Percentiles rank a stretch among this genome's conserved stretches.
These are phyloP conservation scores for Plectrocnemia conspersa DNA, from an alignment of 1,140 invertebrate species.

Conservation along the genomic window DNA sequence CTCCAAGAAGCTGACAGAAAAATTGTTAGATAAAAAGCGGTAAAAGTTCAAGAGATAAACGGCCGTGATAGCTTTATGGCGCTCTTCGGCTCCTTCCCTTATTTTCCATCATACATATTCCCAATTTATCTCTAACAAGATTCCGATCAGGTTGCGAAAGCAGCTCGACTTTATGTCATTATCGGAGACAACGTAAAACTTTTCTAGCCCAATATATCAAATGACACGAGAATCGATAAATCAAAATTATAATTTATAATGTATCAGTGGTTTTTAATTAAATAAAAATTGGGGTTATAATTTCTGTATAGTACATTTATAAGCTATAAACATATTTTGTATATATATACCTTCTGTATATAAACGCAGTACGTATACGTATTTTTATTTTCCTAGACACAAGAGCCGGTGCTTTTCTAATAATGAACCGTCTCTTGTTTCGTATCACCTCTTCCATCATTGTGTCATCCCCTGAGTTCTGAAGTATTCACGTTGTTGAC, in stretches of 20 bases:
- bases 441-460: constrained; percentile 5
- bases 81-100: constrained; percentile 12
- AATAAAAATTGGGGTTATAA: no score
- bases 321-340: no score
- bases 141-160: constrained; percentile 14
- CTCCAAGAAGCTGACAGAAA: constrained; percentile 11
- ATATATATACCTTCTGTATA: no score
- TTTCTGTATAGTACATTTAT: no score
- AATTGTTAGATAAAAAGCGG: constrained; percentile 19
- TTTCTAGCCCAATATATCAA: constrained; percentile 6
- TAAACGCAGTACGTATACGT: no score
- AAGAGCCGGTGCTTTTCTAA: not conserved
- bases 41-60: constrained; percentile 23
- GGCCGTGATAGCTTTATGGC: constrained; percentile 18
- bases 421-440: constrained; percentile 20
- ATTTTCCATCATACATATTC: constrained; percentile 19
- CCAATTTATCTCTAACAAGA: constrained; percentile 24
- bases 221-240: constrained; percentile 10
- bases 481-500: constrained; percentile 16
- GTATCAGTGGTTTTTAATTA: no score
- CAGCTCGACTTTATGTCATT: constrained; percentile 16
- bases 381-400: no score
- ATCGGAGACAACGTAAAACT: constrained; percentile 23
- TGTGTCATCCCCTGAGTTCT: constrained; percentile 8
- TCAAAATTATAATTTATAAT: no score